Evolutionary conservation across 1,140 invertebrate species (phyloP), one percentile per base, ranked within the genome.

Genomic region (Phortica variegata): DNA sequence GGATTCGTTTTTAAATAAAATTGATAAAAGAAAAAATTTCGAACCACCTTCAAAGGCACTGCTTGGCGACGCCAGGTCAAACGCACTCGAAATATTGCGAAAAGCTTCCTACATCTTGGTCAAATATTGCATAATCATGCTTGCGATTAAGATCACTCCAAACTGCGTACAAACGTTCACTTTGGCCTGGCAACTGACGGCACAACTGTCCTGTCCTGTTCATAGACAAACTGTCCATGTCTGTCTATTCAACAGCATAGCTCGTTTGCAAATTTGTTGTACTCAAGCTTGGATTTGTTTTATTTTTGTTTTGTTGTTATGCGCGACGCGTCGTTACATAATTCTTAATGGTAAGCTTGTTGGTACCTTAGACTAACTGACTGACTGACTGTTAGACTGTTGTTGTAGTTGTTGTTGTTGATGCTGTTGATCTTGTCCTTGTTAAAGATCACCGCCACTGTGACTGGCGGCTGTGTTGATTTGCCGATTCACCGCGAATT

Each of bases 241-340:
- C 58, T 66, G 63, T 66, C 62, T 61, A 66, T 66, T 60, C 56
- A 52, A 50, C 48, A 63, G 54, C 58, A 54, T 60, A 57, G 63
- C 68, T 66, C 65, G 63, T 63, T 66, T 66, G 63, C 63, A 66
- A 66, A 66, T 66, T 65, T 66, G 62, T 59, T 41, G 55, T 45
- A n/a, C 55, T 47, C 47, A 21, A 48, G 41, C 47, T 52, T 38
- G 55, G n/a, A n/a, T n/a, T n/a, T n/a, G n/a, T n/a, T n/a, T n/a
- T n/a, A n/a, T n/a, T n/a, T n/a, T n/a, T n/a, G n/a, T n/a, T n/a
- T n/a, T n/a, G n/a, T n/a, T n/a, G n/a, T n/a, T n/a, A n/a, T n/a
- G n/a, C 42, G 44, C 36, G 37, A 29, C 20, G 43, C 51, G 47
- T 52, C 62, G 63, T 69, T 66, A 66, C 63, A 66, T 66, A 66